Percentiles rank a stretch among this genome's conserved stretches.
These are phyloP conservation scores for Diceros bicornis DNA, from an alignment of 2,797 vertebrate species.

Conservation along the genomic window DNA sequence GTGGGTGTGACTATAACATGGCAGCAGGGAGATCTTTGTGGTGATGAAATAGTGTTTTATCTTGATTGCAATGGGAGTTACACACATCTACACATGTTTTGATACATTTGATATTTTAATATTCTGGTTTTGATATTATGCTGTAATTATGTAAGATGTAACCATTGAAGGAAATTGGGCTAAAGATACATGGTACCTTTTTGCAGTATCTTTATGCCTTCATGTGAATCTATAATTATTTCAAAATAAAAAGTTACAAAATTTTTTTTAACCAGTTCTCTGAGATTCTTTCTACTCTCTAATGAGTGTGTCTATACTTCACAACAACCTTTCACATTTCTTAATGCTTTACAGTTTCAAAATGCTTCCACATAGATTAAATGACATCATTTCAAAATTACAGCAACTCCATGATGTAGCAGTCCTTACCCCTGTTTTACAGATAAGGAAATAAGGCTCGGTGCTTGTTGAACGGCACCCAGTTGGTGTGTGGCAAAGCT, in stretches of 20 bases:
- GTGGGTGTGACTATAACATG: not conserved
- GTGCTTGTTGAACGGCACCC: not conserved
- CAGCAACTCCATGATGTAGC: not conserved
- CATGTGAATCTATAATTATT: not conserved
- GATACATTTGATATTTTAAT: not conserved
- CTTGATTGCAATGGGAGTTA: not conserved
- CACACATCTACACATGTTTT: not conserved
- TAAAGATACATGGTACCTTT: not conserved
- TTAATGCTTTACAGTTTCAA: not conserved
- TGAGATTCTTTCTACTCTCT: not conserved
- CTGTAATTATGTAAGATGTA: not conserved
- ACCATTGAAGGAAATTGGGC: not conserved
- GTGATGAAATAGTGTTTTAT: not conserved
- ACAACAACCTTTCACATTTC: not conserved
- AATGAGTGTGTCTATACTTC: not conserved
- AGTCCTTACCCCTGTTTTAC: not conserved
- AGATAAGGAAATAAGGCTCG: not conserved
- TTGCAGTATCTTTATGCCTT: not conserved
- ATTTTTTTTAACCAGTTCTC: not conserved
- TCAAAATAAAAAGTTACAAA: not conserved
- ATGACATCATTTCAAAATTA: not conserved
- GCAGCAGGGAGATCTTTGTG: not conserved
- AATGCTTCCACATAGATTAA: not conserved
- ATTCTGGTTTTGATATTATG: not conserved
- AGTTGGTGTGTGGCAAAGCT: not conserved